Conservation (phyloP, 2,113 vertebrate genomes). For the Hypomesus transpacificus region DNA sequence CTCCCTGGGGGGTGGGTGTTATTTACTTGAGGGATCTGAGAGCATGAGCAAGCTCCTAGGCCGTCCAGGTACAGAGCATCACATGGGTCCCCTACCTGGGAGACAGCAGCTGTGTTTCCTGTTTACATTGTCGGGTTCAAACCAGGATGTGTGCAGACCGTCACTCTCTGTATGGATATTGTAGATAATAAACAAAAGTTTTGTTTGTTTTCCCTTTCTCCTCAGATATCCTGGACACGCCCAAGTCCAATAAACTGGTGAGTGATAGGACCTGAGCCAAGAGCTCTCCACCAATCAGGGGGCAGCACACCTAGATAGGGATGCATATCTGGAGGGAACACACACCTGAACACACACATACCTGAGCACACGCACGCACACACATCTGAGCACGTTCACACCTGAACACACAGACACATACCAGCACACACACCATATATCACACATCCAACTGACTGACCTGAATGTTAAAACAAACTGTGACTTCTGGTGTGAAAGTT, state of each 20-base stretch:
- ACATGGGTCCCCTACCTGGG: background rate
- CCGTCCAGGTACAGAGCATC: background rate
- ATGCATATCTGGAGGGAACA: background rate
- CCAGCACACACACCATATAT: background rate
- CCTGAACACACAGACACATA: background rate
- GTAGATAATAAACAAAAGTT: background rate
- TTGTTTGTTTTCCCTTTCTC: conserved; percentile 27
- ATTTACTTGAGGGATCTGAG: too few species aligned
- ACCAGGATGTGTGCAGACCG: too few species aligned
- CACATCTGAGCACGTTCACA: background rate
- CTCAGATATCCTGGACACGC: conserved; percentile 72
- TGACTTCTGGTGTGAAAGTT: background rate
- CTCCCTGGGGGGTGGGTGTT: background rate
- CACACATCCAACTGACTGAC: too few species aligned
- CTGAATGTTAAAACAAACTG: too few species aligned
- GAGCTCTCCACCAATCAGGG: background rate
- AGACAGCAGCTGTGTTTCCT: background rate
- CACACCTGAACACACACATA: conserved; percentile 4
- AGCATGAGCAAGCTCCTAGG: background rate
- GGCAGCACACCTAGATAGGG: conserved; percentile 5
- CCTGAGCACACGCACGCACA: background rate
- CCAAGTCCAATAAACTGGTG: conserved; percentile 84
- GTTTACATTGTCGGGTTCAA: background rate
- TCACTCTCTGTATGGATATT: too few species aligned
- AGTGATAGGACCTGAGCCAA: conserved; percentile 56